phyloP scores from a whole-genome alignment of 2,888 invertebrate species.

The Idaea straminata region DNA sequence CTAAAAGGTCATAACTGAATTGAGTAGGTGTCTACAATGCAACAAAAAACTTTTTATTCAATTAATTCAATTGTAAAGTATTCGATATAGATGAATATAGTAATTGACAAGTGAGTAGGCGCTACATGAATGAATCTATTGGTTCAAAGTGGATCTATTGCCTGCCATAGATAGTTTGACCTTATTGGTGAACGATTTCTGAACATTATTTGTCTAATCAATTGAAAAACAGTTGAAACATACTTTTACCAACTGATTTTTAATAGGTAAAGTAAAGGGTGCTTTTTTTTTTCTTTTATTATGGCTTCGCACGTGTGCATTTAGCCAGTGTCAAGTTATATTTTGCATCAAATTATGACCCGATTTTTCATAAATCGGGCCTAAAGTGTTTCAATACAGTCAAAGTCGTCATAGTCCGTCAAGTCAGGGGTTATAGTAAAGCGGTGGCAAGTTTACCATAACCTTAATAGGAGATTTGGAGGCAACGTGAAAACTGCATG shows the following conservation, averaged over 20 bases:
- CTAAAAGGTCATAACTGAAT: slow-evolving; percentile 13
- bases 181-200: slow-evolving; percentile 22
- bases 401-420: too few relatives aligned
- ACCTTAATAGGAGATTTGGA: too few relatives aligned
- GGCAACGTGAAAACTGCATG: too few relatives aligned
- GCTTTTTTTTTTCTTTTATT: neutral
- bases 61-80: slow-evolving; percentile 16
- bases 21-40: slow-evolving; percentile 4
- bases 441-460: too few relatives aligned
- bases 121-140: slow-evolving; percentile 19
- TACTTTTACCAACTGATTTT: slow-evolving; percentile 27
- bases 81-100: slow-evolving; percentile 2
- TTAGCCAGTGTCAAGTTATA: too few relatives aligned
- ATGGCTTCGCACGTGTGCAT: too few relatives aligned
- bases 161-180: slow-evolving; percentile 12
- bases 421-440: too few relatives aligned
- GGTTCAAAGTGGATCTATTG: slow-evolving; percentile 9
- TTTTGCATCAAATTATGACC: too few relatives aligned
- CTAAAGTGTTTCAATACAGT: too few relatives aligned
- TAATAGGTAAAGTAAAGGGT: neutral
- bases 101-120: slow-evolving; percentile 23
- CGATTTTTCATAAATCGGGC: too few relatives aligned
- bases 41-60: slow-evolving; percentile 17
- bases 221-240: slow-evolving; percentile 12
- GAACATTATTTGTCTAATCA: slow-evolving; percentile 12